Percentiles rank a stretch among this genome's conserved stretches.
Conservation (phyloP, 2,888 invertebrate genomes). For the Tetheella fluctuosa region DNA sequence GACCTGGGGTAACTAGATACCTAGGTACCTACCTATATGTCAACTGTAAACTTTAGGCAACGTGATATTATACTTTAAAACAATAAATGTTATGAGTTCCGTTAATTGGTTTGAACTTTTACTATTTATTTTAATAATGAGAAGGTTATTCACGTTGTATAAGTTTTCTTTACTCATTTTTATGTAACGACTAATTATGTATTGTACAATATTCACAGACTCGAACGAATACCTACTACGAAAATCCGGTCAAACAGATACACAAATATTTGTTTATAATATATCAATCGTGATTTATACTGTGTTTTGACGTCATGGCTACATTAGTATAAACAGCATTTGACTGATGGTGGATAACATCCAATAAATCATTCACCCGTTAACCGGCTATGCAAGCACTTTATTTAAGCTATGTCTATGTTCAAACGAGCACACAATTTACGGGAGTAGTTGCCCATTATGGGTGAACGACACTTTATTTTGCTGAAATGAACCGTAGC, state of each 20-base stretch:
- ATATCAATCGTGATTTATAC: conserved; percentile 10
- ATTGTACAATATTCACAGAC: background rate
- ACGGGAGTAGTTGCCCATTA: conserved; percentile 27
- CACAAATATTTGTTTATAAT: conserved; percentile 1
- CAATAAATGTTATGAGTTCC: no score
- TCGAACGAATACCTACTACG: no score
- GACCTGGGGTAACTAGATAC: background rate
- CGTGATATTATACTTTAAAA: no score
- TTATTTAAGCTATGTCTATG: conserved; percentile 20
- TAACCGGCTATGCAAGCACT: conserved; percentile 24
- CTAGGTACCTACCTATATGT: no score
- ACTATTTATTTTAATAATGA: no score
- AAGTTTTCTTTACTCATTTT: no score
- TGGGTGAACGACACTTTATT: conserved; percentile 24
- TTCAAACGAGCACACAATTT: conserved; percentile 28
- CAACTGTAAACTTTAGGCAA: no score
- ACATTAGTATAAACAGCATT: conserved; percentile 2
- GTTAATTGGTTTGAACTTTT: no score
- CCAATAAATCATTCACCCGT: conserved; percentile 31
- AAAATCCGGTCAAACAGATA: background rate
- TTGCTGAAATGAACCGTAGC: conserved; percentile 22
- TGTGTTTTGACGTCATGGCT: conserved; percentile 1
- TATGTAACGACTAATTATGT: background rate
- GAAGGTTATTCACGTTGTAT: no score
- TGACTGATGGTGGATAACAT: conserved; percentile 9